These are phyloP conservation scores for Palythoa caribaeorum DNA, from an alignment of 92 coral and sea anemone genomes.

Conservation along the genomic window DNA sequence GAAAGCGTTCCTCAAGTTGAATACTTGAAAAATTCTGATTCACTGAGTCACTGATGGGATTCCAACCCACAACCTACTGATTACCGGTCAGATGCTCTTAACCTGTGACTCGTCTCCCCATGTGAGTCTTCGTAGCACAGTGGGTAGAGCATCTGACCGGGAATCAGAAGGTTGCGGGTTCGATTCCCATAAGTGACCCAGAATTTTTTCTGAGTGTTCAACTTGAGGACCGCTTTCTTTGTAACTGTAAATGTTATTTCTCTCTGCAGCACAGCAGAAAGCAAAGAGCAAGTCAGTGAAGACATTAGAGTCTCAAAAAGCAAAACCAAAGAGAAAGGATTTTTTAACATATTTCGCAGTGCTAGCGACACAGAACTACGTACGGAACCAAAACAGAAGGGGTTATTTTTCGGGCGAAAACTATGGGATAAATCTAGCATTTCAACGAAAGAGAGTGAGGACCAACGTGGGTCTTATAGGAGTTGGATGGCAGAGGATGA, in stretches of 20 bases:
- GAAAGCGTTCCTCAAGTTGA: too few relatives aligned
- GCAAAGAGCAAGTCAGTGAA: conserved; percentile 42
- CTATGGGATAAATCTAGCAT: conserved; percentile 60
- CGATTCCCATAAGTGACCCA: too few relatives aligned
- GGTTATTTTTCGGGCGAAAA: conserved; percentile 62
- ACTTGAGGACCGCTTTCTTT: background rate
- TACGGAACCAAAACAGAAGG: conserved; percentile 53
- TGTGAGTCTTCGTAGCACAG: too few relatives aligned
- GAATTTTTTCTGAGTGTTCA: too few relatives aligned
- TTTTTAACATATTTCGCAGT: conserved; percentile 82
- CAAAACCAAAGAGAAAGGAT: conserved; percentile 61
- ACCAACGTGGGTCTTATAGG: conserved; percentile 33
- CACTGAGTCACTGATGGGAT: too few relatives aligned
- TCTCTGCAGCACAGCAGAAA: conserved; percentile 36
- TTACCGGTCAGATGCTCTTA: too few relatives aligned
- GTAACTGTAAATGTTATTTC: background rate
- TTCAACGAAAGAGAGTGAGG: conserved; percentile 53
- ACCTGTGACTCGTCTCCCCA: too few relatives aligned
- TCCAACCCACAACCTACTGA: too few relatives aligned
- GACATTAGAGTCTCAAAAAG: conserved; percentile 22
- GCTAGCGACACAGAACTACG: conserved; percentile 90
- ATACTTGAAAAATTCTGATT: too few relatives aligned
- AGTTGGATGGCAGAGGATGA: conserved; percentile 52
- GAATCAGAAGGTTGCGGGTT: too few relatives aligned
- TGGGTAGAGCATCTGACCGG: too few relatives aligned